phyloP scores from a whole-genome alignment of 2,113 vertebrate genomes.

The Dipodomys stephensi region DNA sequence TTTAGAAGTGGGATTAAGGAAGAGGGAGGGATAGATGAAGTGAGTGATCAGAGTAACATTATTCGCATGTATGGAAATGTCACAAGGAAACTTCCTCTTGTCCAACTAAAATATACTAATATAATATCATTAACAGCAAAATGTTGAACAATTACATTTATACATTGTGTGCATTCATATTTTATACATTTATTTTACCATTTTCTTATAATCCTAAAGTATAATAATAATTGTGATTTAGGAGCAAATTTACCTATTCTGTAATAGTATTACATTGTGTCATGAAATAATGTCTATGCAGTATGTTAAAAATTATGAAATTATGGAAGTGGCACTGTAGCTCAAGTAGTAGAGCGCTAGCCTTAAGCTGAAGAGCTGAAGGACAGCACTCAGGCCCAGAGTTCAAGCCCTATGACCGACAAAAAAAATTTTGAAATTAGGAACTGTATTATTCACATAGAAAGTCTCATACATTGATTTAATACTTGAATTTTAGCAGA shows the following conservation, averaged over 20 bases:
- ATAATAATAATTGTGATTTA: not conserved
- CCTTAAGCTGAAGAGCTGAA: too few species aligned
- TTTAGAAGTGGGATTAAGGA: too few species aligned
- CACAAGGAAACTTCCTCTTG: too few species aligned
- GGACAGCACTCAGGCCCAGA: too few species aligned
- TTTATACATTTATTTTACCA: slow-evolving; percentile 11
- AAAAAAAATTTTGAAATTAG: not conserved
- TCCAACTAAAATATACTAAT: too few species aligned
- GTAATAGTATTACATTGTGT: slow-evolving; percentile 24
- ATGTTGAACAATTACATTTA: too few species aligned
- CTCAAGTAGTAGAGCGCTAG: too few species aligned
- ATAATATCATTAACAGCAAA: too few species aligned
- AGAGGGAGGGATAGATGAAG: too few species aligned
- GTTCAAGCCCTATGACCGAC: too few species aligned
- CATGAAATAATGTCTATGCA: not conserved
- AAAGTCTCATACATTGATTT: not conserved
- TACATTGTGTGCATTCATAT: not conserved
- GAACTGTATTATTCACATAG: not conserved
- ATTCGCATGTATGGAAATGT: too few species aligned
- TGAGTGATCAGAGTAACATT: too few species aligned
- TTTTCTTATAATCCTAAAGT: slow-evolving; percentile 6
- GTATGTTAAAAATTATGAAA: not conserved
- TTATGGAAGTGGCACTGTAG: not conserved
- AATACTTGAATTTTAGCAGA: not conserved
- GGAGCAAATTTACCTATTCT: not conserved